These are phyloP conservation scores for Pseudococcus longispinus DNA, from an alignment of 2,888 invertebrate species.

Conservation along the genomic window DNA sequence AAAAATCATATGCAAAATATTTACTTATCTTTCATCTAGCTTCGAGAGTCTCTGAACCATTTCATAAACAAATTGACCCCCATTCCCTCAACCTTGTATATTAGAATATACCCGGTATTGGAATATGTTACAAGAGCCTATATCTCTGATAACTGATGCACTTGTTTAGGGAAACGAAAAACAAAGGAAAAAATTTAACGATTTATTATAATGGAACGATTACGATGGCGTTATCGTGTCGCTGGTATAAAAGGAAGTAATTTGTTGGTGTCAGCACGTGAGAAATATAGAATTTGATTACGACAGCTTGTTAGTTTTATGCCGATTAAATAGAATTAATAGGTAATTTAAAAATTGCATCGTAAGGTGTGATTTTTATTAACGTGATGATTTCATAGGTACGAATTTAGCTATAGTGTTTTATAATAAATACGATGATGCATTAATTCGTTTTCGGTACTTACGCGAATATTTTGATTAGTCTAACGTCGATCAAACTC, in stretches of 20 bases:
- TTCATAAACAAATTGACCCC: neutral
- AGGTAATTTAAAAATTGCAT: neutral
- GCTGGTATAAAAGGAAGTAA: neutral
- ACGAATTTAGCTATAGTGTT: neutral
- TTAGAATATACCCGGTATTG: neutral
- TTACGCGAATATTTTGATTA: neutral
- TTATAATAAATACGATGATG: neutral
- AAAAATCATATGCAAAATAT: too few relatives aligned
- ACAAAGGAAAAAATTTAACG: neutral
- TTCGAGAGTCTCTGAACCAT: neutral
- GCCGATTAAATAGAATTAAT: neutral
- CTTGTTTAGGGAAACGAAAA: neutral
- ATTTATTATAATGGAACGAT: neutral
- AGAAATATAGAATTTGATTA: conserved; percentile 31
- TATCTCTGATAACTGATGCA: neutral
- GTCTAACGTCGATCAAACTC: neutral
- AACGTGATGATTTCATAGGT: neutral
- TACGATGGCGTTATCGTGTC: conserved; percentile 30
- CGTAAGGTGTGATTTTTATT: neutral
- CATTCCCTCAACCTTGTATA: neutral
- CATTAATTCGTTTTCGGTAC: neutral
- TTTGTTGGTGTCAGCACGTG: conserved; percentile 15
- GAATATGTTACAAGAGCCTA: neutral
- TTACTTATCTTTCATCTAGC: too few relatives aligned
- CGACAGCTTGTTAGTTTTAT: neutral